A percentile compares a stretch with the other conserved stretches of the same genome.
Conservation (phyloP, 2,888 invertebrate genomes). For the Mechanitis messenoides region DNA sequence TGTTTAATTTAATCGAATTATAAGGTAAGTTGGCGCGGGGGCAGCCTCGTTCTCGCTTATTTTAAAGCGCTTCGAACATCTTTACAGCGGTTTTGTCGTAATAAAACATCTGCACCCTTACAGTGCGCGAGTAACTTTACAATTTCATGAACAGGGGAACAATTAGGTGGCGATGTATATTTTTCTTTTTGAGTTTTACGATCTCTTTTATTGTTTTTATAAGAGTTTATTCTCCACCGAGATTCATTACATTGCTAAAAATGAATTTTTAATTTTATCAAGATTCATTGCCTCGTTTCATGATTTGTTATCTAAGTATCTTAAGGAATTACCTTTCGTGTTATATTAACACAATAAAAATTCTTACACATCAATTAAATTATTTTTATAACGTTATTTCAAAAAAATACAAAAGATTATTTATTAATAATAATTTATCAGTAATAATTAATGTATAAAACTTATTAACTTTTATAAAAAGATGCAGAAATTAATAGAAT, state of each 20-base stretch:
- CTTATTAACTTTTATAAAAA: no score
- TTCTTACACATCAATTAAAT: no score
- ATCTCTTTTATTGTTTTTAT: constrained; percentile 67
- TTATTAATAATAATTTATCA: no score
- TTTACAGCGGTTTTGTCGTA: constrained; percentile 74
- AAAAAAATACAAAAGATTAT: no score
- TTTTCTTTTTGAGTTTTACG: constrained; percentile 68
- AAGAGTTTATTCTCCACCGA: constrained; percentile 45
- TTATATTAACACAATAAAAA: background rate
- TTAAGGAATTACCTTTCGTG: constrained; percentile 24
- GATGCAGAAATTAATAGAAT: no score
- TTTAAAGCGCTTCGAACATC: constrained; percentile 74
- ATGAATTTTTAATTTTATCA: constrained; percentile 74
- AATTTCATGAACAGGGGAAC: constrained; percentile 76
- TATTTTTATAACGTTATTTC: no score
- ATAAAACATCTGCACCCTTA: constrained; percentile 73
- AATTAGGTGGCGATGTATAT: constrained; percentile 71
- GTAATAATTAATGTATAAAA: no score
- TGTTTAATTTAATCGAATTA: constrained; percentile 78
- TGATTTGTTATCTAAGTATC: constrained; percentile 44
- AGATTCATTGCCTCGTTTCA: constrained; percentile 59
- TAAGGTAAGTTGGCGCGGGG: constrained; percentile 60
- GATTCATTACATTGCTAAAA: constrained; percentile 70
- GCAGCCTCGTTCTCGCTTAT: constrained; percentile 60
- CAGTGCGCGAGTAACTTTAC: constrained; percentile 70